A percentile compares a stretch with the other conserved stretches of the same genome.
Evolutionary conservation across 2,113 vertebrate genomes (phyloP).

Genomic region (Ochotona princeps): DNA sequence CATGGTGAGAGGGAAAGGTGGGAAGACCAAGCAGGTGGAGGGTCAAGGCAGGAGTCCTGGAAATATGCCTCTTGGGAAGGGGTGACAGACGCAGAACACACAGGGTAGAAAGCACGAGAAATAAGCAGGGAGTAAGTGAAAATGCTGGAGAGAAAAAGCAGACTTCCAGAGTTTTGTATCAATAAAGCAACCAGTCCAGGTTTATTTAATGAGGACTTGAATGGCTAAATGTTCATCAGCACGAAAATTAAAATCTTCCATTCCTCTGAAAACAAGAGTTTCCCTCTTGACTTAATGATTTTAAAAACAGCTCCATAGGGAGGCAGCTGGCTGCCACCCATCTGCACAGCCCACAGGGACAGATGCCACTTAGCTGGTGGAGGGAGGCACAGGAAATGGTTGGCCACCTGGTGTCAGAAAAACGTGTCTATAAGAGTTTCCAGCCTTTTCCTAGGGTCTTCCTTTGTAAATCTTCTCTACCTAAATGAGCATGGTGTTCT

Average conservation of each 20-base stretch:
- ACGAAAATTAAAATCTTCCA: constrained; percentile 33
- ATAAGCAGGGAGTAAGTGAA: neutral
- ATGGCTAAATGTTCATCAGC: constrained; percentile 25
- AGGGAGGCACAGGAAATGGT: neutral
- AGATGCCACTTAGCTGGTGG: neutral
- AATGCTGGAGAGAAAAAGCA: neutral
- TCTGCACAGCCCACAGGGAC: neutral
- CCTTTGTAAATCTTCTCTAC: neutral
- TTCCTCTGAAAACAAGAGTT: constrained; percentile 36
- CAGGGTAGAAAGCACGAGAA: neutral
- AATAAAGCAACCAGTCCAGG: neutral
- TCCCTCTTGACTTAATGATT: neutral
- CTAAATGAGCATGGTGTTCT: neutral
- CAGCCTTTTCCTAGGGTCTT: neutral
- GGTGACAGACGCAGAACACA: neutral
- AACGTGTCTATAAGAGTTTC: neutral
- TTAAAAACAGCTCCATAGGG: neutral
- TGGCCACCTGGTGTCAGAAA: neutral
- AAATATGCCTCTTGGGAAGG: neutral
- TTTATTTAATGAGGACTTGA: constrained; percentile 11
- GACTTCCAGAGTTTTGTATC: neutral
- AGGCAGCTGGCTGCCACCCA: neutral
- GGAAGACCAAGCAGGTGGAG: neutral
- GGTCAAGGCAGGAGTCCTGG: neutral
- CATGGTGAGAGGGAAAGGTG: neutral